Percentiles rank a stretch among this genome's conserved stretches.
phyloP scores from a whole-genome alignment of 2,888 invertebrate species.

The Junonia oenone region DNA sequence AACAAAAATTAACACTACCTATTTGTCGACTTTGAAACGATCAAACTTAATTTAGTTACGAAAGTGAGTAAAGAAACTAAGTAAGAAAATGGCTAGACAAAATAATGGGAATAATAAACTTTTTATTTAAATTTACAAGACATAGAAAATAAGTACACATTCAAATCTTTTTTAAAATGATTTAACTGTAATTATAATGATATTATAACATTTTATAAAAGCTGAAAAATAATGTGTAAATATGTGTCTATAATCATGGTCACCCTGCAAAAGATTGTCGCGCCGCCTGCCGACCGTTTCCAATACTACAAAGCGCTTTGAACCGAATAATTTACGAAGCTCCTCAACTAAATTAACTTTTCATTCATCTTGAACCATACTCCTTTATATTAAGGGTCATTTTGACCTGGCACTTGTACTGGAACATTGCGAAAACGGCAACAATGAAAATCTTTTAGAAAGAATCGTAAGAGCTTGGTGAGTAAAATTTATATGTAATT shows the following conservation, averaged over 20 bases:
- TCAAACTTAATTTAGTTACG: too few relatives aligned
- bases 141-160: too few relatives aligned
- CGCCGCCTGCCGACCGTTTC: constrained; percentile 23
- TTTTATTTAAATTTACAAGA: too few relatives aligned
- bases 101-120: too few relatives aligned
- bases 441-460: constrained; percentile 31
- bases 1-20: too few relatives aligned
- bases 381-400: background rate
- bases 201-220: too few relatives aligned
- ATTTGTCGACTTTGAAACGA: too few relatives aligned
- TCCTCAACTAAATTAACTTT: constrained; percentile 20
- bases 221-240: too few relatives aligned
- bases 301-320: constrained; percentile 29
- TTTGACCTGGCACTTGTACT: background rate
- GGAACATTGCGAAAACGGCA: constrained; percentile 21
- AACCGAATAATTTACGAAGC: constrained; percentile 35
- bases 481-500: constrained; percentile 21
- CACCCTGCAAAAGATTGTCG: constrained; percentile 19
- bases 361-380: constrained; percentile 6
- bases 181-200: too few relatives aligned
- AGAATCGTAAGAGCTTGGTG: background rate
- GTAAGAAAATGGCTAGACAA: too few relatives aligned
- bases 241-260: background rate
- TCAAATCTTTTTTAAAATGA: too few relatives aligned
- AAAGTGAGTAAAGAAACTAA: too few relatives aligned